Conservation (phyloP, 2,888 invertebrate genomes). For the Eupithecia abbreviata region DNA sequence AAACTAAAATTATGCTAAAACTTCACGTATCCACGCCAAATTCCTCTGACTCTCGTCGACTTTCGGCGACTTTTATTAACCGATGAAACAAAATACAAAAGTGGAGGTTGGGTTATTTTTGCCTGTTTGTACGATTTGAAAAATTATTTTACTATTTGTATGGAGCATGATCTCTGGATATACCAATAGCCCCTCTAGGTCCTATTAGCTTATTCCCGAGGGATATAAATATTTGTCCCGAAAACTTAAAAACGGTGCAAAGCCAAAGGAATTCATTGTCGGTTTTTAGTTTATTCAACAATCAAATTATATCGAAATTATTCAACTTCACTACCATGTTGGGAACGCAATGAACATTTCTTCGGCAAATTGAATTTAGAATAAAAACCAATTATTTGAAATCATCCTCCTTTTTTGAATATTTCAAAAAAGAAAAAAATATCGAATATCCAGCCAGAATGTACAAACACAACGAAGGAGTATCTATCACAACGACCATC, state of each 20-base stretch:
- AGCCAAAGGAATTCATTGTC: too few species aligned
- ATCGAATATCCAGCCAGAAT: background rate
- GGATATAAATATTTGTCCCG: too few species aligned
- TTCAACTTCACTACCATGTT: background rate
- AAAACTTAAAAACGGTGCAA: too few species aligned
- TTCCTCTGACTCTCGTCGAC: slow-evolving; percentile 39
- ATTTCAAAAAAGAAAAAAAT: background rate
- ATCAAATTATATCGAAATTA: slow-evolving; percentile 17
- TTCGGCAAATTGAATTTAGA: background rate
- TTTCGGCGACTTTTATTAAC: slow-evolving; percentile 28
- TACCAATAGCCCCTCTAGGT: too few species aligned
- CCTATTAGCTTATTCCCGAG: too few species aligned
- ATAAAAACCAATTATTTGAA: background rate
- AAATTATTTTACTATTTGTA: too few species aligned
- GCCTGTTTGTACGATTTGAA: too few species aligned
- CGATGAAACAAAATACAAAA: too few species aligned
- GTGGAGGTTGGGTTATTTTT: too few species aligned
- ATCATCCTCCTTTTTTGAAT: background rate
- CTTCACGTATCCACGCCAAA: slow-evolving; percentile 42
- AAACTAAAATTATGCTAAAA: slow-evolving; percentile 48
- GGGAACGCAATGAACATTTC: background rate
- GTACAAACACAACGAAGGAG: background rate
- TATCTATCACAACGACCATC: slow-evolving; percentile 6
- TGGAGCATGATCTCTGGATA: too few species aligned
- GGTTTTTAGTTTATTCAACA: too few species aligned